These are phyloP conservation scores for Carterocephalus palaemon DNA, from an alignment of 2,888 invertebrate genomes.

Conservation along the genomic window DNA sequence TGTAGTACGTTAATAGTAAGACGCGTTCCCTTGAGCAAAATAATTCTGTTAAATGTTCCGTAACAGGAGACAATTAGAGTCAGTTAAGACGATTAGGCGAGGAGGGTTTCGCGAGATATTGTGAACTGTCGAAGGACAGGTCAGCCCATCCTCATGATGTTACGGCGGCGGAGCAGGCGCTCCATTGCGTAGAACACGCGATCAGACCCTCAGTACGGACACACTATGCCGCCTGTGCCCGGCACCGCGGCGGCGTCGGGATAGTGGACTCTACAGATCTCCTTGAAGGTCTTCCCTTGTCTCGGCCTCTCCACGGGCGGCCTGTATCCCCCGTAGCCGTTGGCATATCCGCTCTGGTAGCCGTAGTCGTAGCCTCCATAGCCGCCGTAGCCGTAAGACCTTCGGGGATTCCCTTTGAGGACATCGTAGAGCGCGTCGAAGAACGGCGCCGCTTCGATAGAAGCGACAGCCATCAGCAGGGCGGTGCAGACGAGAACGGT, in stretches of 20 bases:
- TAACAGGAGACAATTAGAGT: conserved; percentile 12
- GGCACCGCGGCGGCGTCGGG: conserved; percentile 72
- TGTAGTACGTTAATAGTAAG: conserved; percentile 2
- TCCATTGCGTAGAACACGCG: conserved; percentile 78
- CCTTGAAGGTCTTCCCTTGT: conserved; percentile 80
- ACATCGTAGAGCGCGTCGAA: conserved; percentile 73
- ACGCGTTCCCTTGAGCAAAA: conserved; percentile 18
- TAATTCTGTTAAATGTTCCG: conserved; percentile 13
- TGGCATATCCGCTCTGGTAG: conserved; percentile 40
- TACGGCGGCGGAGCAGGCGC: conserved; percentile 71
- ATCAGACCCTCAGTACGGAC: conserved; percentile 80
- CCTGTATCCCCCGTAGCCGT: conserved; percentile 41
- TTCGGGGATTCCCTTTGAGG: conserved; percentile 58
- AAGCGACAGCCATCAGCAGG: conserved; percentile 44
- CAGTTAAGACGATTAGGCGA: conserved; percentile 10
- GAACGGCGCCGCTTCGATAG: conserved; percentile 58
- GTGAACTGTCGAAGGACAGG: conserved; percentile 22
- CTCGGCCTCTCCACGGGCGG: conserved; percentile 43
- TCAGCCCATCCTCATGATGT: conserved; percentile 76
- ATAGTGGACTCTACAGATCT: conserved; percentile 84
- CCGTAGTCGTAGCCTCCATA: conserved; percentile 49
- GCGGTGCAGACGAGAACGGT: conserved; percentile 39
- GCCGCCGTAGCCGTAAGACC: conserved; percentile 59
- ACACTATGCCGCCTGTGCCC: conserved; percentile 80
- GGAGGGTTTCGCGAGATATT: conserved; percentile 6